These are phyloP conservation scores for Acanthochromis polyacanthus DNA, from an alignment of 2,113 vertebrate genomes.

Conservation along the genomic window DNA sequence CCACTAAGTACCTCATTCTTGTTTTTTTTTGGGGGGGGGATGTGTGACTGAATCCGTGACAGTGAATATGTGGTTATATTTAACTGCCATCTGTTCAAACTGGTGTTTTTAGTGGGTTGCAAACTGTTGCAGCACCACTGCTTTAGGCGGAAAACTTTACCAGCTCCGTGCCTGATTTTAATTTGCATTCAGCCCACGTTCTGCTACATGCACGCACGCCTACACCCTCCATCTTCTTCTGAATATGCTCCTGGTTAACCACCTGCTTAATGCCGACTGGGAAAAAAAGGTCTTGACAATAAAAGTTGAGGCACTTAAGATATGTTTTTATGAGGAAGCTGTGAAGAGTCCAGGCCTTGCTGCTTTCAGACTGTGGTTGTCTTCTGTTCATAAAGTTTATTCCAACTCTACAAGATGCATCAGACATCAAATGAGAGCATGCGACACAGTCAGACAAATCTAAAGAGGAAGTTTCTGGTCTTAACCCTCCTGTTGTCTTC, in stretches of 20 bases:
- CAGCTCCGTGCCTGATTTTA: conserved; percentile 11
- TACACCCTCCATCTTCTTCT: conserved; percentile 33
- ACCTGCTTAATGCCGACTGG: conserved; percentile 14
- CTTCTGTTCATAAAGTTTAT: not conserved
- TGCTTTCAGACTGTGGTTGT: no score
- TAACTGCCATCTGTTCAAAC: not conserved
- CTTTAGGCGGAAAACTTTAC: conserved; percentile 8
- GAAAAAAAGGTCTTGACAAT: conserved; percentile 1
- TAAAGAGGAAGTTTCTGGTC: not conserved
- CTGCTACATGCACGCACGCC: conserved; percentile 22
- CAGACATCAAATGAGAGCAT: not conserved
- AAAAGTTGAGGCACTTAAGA: not conserved
- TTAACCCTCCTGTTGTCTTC: no score
- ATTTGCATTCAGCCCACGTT: conserved; percentile 44
- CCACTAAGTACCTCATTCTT: no score
- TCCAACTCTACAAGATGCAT: not conserved
- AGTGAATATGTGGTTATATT: not conserved
- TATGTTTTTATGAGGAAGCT: not conserved
- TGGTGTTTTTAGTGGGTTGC: not conserved
- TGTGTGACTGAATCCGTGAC: not conserved
- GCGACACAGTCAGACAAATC: no score
- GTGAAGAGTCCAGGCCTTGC: no score
- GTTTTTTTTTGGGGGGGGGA: not conserved
- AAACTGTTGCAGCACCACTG: conserved; percentile 3
- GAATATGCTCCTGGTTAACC: conserved; percentile 6